Conservation (phyloP, 2,888 invertebrate genomes). For the Diploptera punctata region DNA sequence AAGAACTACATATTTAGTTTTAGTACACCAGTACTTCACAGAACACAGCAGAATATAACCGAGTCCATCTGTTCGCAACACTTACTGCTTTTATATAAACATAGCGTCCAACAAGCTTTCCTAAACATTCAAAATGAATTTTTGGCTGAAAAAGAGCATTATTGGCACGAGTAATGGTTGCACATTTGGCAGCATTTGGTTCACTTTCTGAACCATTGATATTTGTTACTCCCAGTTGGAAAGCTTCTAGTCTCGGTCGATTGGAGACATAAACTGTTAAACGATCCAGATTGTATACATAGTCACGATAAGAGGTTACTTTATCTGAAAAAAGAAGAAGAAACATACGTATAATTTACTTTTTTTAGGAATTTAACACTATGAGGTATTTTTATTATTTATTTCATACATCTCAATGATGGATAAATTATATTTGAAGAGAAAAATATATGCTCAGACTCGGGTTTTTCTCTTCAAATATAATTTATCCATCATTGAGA, state of each 20-base stretch:
- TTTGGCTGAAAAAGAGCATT: slow-evolving; percentile 18
- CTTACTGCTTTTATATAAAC: slow-evolving; percentile 18
- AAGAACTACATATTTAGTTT: slow-evolving; percentile 3
- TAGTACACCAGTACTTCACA: slow-evolving; percentile 21
- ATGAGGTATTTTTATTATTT: no score
- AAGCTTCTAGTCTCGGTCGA: slow-evolving; percentile 14
- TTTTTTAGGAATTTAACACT: no score
- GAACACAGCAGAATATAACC: slow-evolving; percentile 9
- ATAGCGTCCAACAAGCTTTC: slow-evolving; percentile 12
- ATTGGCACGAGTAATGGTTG: slow-evolving; percentile 4
- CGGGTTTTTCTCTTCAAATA: no score
- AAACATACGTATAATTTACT: no score
- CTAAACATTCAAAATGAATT: slow-evolving; percentile 10
- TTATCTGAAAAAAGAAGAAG: slow-evolving; percentile 8
- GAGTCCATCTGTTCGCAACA: slow-evolving; percentile 19
- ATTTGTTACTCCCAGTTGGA: not conserved
- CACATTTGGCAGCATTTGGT: not conserved
- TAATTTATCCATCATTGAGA: no score
- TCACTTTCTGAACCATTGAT: not conserved
- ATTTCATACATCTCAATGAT: no score
- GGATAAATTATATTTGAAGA: no score
- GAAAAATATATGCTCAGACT: no score
- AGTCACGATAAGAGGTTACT: slow-evolving; percentile 8
- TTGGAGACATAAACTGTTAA: slow-evolving; percentile 20
- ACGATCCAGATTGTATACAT: slow-evolving; percentile 12